Base-by-base conservation (phyloP, 2,113 vertebrate species). In the Hippocampus guttulatus region DNA sequence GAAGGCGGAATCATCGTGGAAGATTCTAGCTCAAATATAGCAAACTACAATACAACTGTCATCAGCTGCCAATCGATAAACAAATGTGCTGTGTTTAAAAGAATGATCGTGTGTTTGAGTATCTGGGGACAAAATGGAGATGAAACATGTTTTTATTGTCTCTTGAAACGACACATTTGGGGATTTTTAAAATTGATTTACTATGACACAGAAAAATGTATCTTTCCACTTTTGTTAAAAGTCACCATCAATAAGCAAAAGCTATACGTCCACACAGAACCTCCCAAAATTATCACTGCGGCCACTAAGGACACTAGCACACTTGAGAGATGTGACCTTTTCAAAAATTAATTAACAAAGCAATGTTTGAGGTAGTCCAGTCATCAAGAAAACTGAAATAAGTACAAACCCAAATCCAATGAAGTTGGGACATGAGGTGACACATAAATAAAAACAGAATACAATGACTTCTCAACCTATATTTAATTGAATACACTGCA, bases 361-460 rank as follows among this genome's bases (percentile, higher is more conserved):
- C 57, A 62, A 78, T 71, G 75, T 45, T 8, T 76, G 88, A 91
- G 89, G 88, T 89, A 91, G 88, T 77, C 51, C 67, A 47, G 54
- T 63, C n/a, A 64, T 38, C 64, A 76, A 10, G 77, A 75, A 64
- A 64, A 38, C 33, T 38, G 30, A 33, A 33, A 38, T 6, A 38
- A 38, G 33, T 38, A 38, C 33, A 38, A 38, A 38, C 33, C 33
- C 33, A 6, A 38, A 38, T 38, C 5, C 33, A 38, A 38, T 6
- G 33, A 38, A 38, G 33, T 38, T 38, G 33, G 33, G 33, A 38
- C 33, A 38, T 38, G 33, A 38, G 33, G 6, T 38, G 33, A 38
- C 33, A 6, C 5, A 38, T 6, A 38, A 38, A 38, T 38, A 6
- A 38, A 5, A 38, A 38, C 5, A 6, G 33, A 6, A 38, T 38